phyloP scores from a whole-genome alignment of 2,113 vertebrate species.

The Epinephelus cyanopodus region DNA sequence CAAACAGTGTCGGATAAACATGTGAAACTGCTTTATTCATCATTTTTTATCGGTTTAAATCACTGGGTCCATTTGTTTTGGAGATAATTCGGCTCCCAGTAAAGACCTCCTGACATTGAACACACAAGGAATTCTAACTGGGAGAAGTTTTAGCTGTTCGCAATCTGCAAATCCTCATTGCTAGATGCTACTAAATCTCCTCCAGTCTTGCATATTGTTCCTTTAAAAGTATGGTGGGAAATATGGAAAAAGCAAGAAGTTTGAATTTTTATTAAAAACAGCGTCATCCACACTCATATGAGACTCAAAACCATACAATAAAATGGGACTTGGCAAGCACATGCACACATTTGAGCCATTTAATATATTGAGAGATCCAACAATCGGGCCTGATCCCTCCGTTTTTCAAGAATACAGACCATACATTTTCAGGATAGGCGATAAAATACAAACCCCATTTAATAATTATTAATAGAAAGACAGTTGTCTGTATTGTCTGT shows the following conservation, averaged over 20 bases:
- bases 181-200: too few relatives aligned
- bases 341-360: conserved; percentile 2
- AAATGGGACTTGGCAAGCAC: background rate
- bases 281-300: background rate
- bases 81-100: too few relatives aligned
- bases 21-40: too few relatives aligned
- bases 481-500: conserved; percentile 28
- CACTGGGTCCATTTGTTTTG: too few relatives aligned
- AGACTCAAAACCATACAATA: background rate
- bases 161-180: too few relatives aligned
- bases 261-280: background rate
- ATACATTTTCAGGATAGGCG: background rate
- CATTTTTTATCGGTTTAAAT: too few relatives aligned
- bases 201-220: too few relatives aligned
- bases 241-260: background rate
- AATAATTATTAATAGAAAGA: conserved; percentile 28
- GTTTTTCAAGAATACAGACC: background rate
- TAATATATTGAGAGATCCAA: conserved; percentile 5
- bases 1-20: too few relatives aligned
- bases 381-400: background rate
- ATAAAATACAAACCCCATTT: conserved; percentile 18
- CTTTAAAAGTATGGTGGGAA: background rate
- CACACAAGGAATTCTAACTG: too few relatives aligned
- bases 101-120: too few relatives aligned
- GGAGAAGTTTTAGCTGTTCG: too few relatives aligned